Percentiles rank a stretch among this genome's conserved stretches.
These are phyloP conservation scores for Solenopsis invicta DNA, from an alignment of 1,140 invertebrate species.

Conservation along the genomic window DNA sequence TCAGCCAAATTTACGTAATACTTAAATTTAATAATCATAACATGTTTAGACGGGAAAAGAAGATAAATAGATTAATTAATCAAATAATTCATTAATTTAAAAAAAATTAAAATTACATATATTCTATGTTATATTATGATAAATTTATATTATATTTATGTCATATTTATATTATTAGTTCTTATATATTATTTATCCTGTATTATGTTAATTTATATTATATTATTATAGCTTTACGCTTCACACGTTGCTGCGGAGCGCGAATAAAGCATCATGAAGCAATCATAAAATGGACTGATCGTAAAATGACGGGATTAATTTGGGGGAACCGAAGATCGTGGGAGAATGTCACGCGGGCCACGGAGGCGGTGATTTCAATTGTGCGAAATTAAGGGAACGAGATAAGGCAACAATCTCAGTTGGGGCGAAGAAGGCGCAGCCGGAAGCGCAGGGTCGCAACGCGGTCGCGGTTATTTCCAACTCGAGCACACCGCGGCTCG, in stretches of 20 bases:
- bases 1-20: too few species aligned
- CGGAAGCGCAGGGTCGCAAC: conserved; percentile 41
- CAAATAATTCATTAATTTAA: too few species aligned
- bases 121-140: too few species aligned
- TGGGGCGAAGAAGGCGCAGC: conserved; percentile 16
- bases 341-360: conserved; percentile 1
- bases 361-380: conserved; percentile 27
- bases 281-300: background rate
- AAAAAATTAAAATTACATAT: too few species aligned
- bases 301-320: background rate
- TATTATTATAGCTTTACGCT: background rate
- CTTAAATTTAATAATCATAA: too few species aligned
- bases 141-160: too few species aligned
- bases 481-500: background rate
- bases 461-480: conserved; percentile 35
- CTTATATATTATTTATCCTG: background rate
- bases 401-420: conserved; percentile 46
- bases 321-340: background rate
- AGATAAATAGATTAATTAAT: too few species aligned
- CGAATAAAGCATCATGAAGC: background rate
- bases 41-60: too few species aligned
- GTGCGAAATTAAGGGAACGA: conserved; percentile 35
- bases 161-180: too few species aligned
- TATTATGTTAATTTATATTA: background rate
- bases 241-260: background rate